Percentiles rank a stretch among this genome's conserved stretches.
phyloP scores from a whole-genome alignment of 2,113 vertebrate species.

The Syrrhaptes paradoxus region DNA sequence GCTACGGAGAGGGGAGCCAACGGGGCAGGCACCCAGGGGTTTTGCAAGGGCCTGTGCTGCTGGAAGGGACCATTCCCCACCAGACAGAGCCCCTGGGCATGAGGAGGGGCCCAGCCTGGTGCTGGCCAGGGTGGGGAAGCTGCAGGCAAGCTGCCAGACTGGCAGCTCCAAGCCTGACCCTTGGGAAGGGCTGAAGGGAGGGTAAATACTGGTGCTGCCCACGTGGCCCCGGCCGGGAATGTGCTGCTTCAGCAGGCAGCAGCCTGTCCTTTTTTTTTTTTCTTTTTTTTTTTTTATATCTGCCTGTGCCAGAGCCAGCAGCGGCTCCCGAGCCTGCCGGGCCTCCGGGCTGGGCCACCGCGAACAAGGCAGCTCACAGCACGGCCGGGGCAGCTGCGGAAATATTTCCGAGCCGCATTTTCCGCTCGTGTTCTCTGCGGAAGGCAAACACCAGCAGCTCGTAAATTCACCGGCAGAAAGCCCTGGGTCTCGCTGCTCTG shows the following conservation, averaged over 20 bases:
- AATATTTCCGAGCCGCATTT: constrained; percentile 38
- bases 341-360: not conserved
- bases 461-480: not conserved
- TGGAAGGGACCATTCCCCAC: not conserved
- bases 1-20: not conserved
- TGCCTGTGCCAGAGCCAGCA: not conserved
- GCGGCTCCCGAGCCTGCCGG: not conserved
- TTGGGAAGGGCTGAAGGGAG: constrained; percentile 20
- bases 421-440: constrained; percentile 7
- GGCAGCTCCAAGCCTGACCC: constrained; percentile 49
- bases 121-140: not conserved
- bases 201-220: constrained; percentile 13
- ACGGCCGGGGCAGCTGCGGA: constrained; percentile 29
- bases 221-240: constrained; percentile 21
- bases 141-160: not conserved
- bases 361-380: constrained; percentile 45
- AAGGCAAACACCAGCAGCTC: constrained; percentile 46
- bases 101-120: not conserved
- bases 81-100: not conserved
- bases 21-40: not conserved
- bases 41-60: not conserved
- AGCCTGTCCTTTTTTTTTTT: not conserved
- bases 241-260: constrained; percentile 66
- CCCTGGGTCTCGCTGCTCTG: rapidly evolving
- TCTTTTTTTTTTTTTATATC: too few relatives aligned